Base-by-base conservation (phyloP, 1,140 invertebrate genomes). In the Parapsyche elsis region DNA sequence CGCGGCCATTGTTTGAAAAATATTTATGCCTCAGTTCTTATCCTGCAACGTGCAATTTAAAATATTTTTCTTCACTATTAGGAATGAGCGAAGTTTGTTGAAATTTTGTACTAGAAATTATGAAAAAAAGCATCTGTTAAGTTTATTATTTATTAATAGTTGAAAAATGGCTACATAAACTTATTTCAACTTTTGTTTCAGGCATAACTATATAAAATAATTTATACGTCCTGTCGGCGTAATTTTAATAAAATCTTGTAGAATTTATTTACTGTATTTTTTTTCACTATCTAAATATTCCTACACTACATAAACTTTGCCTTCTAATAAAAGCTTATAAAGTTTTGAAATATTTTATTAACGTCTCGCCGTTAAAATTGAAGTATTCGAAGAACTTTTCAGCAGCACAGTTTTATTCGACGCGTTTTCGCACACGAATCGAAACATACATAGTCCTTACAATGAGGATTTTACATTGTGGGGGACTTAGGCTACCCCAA, bases 401-500 rank as follows among this genome's bases (percentile, higher is more conserved):
- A 16, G 16, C 2, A 1, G 9, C 19, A 19, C 16, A 9, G 19
- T 61, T 16, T 61, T 61, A 16, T 19, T 61, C 21, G 16, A 9
- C 2, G 57, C 14, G 14, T 61, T 7, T 61, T 19, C 16, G 30
- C 30, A 38, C 30, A 38, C 30, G 30, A 38, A 38, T 38, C 30
- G 30, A 38, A 38, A 38, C 30, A 38, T 7, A 38, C 30, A 38
- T 7, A 38, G 30, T 38, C 7, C 7, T 7, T 7, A 38, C 30
- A 67, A 67, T 71, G 24, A 5, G 21, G 21, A 74, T 46, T 74
- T 10, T 9, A 5, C 71, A 74, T 44, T 19, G 24, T 49, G 71
- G 38, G 46, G 30, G 30, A 61, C 57, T 21, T 9, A 26, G 24
- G 67, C 30, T 9, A n/a, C 30, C 19, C 74, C 30, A 16, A 30